phyloP scores from a whole-genome alignment of 2,113 vertebrate genomes.

The Mola mola region DNA sequence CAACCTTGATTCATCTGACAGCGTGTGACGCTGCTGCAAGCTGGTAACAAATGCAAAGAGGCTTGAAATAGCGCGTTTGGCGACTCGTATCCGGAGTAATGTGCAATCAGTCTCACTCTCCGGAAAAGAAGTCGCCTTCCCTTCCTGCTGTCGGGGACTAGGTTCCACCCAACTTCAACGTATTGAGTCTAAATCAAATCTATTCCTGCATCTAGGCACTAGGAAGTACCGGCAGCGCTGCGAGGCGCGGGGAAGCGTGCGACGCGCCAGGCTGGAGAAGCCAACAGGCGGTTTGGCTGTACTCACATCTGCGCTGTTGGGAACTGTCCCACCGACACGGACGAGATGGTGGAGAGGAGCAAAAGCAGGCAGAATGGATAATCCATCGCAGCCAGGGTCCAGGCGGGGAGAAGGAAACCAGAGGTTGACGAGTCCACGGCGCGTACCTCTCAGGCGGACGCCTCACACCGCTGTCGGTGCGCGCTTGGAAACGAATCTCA shows the following conservation, averaged over 20 bases:
- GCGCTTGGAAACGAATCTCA: constrained; percentile 73
- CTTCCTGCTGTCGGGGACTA: not conserved
- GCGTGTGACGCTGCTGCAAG: constrained; percentile 36
- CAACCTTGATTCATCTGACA: constrained; percentile 45
- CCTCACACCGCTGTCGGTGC: constrained; percentile 72
- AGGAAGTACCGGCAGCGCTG: no score
- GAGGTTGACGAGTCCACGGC: constrained; percentile 6
- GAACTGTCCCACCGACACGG: constrained; percentile 62
- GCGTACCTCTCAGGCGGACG: constrained; percentile 51
- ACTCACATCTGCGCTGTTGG: constrained; percentile 71
- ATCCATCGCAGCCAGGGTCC: constrained; percentile 67
- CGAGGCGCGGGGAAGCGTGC: no score
- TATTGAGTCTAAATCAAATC: no score
- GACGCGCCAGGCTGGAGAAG: no score
- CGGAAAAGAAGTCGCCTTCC: not conserved
- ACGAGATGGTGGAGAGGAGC: constrained; percentile 61
- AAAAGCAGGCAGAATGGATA: constrained; percentile 64
- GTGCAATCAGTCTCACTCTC: constrained; percentile 20
- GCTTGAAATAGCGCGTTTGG: constrained; percentile 41
- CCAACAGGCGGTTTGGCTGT: constrained; percentile 63
- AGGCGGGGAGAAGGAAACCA: constrained; percentile 4
- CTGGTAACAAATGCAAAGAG: constrained; percentile 19
- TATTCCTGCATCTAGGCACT: no score
- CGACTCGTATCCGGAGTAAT: constrained; percentile 22
- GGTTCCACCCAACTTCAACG: no score